These are phyloP conservation scores for Lepus townsendii DNA, from an alignment of 2,797 vertebrate genomes.

Conservation along the genomic window DNA sequence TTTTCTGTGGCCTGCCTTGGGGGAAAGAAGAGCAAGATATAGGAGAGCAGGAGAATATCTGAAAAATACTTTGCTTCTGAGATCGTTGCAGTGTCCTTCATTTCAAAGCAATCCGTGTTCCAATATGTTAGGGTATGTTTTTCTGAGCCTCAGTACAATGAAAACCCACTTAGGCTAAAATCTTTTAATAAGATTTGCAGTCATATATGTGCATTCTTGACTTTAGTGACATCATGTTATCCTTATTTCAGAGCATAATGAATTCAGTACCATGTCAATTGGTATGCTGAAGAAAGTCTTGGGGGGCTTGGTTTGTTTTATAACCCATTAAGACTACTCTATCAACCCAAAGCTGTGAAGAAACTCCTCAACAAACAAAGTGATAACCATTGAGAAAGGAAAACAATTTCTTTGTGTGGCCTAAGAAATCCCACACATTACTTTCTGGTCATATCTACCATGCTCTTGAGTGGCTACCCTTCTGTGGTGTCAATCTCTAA, in stretches of 20 bases:
- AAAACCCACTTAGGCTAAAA: neutral
- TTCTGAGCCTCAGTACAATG: neutral
- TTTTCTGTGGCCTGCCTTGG: neutral
- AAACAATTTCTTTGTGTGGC: neutral
- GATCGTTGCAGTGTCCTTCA: neutral
- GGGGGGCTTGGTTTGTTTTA: neutral
- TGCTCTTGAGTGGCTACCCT: neutral
- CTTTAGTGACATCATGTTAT: neutral
- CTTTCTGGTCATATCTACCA: neutral
- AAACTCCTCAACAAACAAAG: neutral
- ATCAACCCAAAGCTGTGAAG: neutral
- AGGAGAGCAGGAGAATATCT: neutral
- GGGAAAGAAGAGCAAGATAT: neutral
- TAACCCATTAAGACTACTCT: neutral
- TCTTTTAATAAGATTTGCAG: constrained; percentile 17
- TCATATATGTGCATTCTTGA: neutral
- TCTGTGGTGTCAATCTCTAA: neutral
- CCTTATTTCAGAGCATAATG: constrained; percentile 10
- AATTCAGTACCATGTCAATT: neutral
- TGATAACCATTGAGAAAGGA: neutral
- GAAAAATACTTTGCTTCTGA: neutral
- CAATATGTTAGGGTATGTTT: neutral
- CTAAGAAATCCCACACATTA: neutral
- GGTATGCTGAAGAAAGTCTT: neutral
- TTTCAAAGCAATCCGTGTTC: neutral